Evolutionary conservation across 30 jellyfish, hydroid and myxozoan genomes (phyloP).

Genomic region (Mastigias papua): DNA sequence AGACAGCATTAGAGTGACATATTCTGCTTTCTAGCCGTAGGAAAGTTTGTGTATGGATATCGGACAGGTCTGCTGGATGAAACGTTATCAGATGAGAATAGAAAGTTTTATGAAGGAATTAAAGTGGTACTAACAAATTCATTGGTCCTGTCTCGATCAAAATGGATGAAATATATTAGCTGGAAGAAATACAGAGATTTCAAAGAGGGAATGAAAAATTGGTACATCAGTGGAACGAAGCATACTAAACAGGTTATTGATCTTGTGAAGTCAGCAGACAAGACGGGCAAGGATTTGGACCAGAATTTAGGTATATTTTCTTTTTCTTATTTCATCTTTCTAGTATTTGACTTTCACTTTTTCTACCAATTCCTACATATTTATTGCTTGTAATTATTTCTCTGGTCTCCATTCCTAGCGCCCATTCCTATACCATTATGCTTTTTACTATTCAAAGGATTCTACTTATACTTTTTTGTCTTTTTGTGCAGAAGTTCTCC

Average conservation of each 20-base stretch:
- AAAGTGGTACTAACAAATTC: neutral
- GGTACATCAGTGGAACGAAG: neutral
- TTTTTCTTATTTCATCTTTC: neutral
- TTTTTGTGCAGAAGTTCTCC: too few species aligned
- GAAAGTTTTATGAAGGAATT: constrained; percentile 22
- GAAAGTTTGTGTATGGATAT: constrained; percentile 23
- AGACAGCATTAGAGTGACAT: neutral
- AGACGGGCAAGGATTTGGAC: neutral
- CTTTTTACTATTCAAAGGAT: too few species aligned
- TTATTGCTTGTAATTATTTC: too few species aligned
- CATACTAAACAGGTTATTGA: neutral
- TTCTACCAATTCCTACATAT: neutral
- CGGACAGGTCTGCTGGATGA: constrained; percentile 34
- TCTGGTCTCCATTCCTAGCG: too few species aligned
- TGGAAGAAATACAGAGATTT: neutral
- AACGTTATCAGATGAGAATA: neutral
- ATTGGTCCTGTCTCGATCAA: neutral
- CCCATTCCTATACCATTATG: too few species aligned
- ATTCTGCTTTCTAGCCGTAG: constrained; percentile 10
- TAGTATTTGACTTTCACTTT: neutral
- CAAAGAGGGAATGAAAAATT: neutral
- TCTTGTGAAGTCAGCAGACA: neutral
- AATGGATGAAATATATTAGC: neutral
- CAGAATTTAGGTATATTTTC: neutral
- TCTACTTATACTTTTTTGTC: too few species aligned